Conservation (phyloP, 2,797 vertebrate species). For the Notamacropus eugenii region DNA sequence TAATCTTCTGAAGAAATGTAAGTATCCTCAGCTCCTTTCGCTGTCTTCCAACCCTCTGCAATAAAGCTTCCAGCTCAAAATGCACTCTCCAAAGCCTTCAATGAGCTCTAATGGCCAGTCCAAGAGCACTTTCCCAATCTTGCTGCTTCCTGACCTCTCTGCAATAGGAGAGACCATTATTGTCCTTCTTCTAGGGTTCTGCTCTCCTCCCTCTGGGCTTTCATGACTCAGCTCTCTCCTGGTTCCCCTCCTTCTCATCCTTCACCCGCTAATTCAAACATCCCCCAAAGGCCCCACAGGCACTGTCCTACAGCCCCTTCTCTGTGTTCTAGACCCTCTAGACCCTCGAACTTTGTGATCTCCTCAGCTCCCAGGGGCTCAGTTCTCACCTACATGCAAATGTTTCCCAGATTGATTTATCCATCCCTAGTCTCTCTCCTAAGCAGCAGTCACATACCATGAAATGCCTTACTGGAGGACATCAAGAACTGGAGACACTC, state of each 20-base stretch:
- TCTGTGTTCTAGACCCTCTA: neutral
- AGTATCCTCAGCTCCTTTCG: neutral
- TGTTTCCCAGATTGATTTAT: neutral
- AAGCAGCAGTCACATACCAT: neutral
- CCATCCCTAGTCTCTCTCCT: neutral
- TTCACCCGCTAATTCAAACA: neutral
- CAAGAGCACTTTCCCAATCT: neutral
- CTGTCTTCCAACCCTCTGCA: neutral
- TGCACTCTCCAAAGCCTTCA: neutral
- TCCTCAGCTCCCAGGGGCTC: neutral
- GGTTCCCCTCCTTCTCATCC: neutral
- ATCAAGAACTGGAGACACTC: neutral
- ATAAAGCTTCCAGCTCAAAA: neutral
- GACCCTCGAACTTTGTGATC: neutral
- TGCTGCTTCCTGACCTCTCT: neutral
- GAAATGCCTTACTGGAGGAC: neutral
- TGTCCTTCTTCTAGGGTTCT: neutral
- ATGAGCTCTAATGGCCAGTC: neutral
- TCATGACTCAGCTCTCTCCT: neutral
- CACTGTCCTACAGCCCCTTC: neutral
- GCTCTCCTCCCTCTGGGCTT: neutral
- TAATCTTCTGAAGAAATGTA: neutral
- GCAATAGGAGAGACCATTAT: neutral
- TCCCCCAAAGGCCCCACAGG: neutral
- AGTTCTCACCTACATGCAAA: neutral